Evolutionary conservation across 2,797 vertebrate species (phyloP), one percentile per base, ranked within the genome.

Genomic region (Sylvilagus floridanus): DNA sequence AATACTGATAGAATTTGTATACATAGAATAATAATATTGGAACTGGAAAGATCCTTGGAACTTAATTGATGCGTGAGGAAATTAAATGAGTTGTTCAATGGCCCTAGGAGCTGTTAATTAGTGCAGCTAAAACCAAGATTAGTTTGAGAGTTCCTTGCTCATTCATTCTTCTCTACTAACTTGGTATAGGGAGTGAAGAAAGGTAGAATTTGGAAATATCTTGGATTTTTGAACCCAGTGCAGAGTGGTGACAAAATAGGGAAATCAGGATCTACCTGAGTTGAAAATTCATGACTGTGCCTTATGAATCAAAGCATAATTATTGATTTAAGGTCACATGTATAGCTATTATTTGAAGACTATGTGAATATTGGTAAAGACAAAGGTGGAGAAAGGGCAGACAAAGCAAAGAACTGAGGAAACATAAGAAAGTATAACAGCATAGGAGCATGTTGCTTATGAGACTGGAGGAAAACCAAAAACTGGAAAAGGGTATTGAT

Each of bases 61-160:
- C 82, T 65, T 73, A 95, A 85, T 21, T 75, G 62, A 92, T 90
- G 7, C 42, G 60, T 85, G 85, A 83, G 62, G 52, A 14, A 89
- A 85, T 91, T 76, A 79, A 84, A 42, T 63, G 22, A 90, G 63
- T 84, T 93, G 8, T 87, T 79, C 69, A 77, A 12, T 77, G 17
- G 13, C 60, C 42, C 32, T 65, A 47, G 66, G 87, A 79, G 50
- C 5, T 76, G 11, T 76, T 83, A 50, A 84, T 71, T 75, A 76
- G 17, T 24, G 52, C 75, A 12, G 21, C 42, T 84, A 81, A 96
- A 95, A 62, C 32, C 54, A 94, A 85, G 62, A 76, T 19, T 12
- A 69, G 57, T 76, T 22, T 84, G 7, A 4, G 0, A 69, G 57
- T 37, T 91, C 37, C 5, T 68, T 57, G 26, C 32, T 73, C 28